Conservation (phyloP, 2,797 vertebrate species). For the Siniperca undulata region DNA sequence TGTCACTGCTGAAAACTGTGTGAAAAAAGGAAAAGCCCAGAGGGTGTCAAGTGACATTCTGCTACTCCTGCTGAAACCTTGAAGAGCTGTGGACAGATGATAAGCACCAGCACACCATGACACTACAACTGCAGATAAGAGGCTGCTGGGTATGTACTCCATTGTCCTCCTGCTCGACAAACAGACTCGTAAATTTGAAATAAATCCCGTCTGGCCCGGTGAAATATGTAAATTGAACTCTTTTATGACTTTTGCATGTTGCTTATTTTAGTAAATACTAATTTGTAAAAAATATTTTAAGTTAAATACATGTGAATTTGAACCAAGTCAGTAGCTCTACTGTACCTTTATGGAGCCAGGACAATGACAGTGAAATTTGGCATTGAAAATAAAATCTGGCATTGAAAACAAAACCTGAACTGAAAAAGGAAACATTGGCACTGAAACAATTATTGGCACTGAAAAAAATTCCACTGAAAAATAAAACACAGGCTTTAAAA, state of each 20-base stretch:
- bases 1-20: slow-evolving; percentile 39
- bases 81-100: slow-evolving; percentile 63
- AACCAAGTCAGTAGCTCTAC: neutral
- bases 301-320: neutral
- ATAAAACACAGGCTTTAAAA: no score
- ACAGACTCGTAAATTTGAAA: slow-evolving; percentile 43
- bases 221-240: slow-evolving; percentile 13
- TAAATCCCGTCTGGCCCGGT: neutral
- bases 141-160: slow-evolving; percentile 39
- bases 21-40: slow-evolving; percentile 27
- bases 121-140: slow-evolving; percentile 61
- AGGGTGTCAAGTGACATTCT: slow-evolving; percentile 54
- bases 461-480: no score
- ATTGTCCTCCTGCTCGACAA: slow-evolving; percentile 46
- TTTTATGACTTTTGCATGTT: neutral
- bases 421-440: no score
- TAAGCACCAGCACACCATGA: slow-evolving; percentile 63
- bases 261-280: neutral
- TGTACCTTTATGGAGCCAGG: neutral
- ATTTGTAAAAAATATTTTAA: neutral
- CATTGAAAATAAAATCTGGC: no score
- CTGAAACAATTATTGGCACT: no score
- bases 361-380: no score
- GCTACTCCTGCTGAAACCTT: slow-evolving; percentile 53
- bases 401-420: no score